Base-by-base conservation (phyloP, 2,113 vertebrate species). In the Myiozetetes cayanensis region DNA sequence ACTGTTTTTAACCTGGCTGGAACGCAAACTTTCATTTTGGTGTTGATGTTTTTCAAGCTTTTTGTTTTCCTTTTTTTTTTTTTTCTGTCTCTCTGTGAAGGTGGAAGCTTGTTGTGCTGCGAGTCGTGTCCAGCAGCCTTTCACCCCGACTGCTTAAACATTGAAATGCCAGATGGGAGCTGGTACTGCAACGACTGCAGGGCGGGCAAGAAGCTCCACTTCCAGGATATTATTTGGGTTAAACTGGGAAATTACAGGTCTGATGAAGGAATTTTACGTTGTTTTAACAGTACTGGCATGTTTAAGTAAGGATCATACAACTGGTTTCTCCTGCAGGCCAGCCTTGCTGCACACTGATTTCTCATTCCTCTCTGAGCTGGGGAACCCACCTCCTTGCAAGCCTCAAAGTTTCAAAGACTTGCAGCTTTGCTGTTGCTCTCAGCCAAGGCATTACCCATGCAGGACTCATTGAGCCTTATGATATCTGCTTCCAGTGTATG, bases 181-280 rank as follows among this genome's bases (percentile, higher is more conserved):
- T 99, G 99, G 99, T 99, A 99, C 97, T 99, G 99, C 97, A 99
- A 99, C 2, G 99, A 99, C 97, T 99, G 99, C 96, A 97, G 98
- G 65, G 98, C 98, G 1, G 99, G 99, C 58, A 99, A 99, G 98
- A 99, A 99, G 94, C 99, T 99, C 61, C 99, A 98, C 89, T 99
- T 99, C 97, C 98, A 98, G 82, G 99, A 99, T 95, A 98, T 99
- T 86, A 99, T 99, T 96, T 99, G 99, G 99, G 99, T 99, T 91
- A 99, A 99, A 95, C 98, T 99, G 59, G 99, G 99, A 75, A 99
- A 98, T 75, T 99, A 99, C 98, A 99, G 99, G 99, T 99, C 93
- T 89, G 97, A 66, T 78, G 47, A 58, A 81, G 6, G 18, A 83
- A 52, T 52, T 89, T 63, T 73, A 12, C 49, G 35, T 71, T 87